Evolutionary conservation across 2,113 vertebrate species (phyloP), one percentile per base, ranked within the genome.

Genomic region (Zonotrichia leucophrys): DNA sequence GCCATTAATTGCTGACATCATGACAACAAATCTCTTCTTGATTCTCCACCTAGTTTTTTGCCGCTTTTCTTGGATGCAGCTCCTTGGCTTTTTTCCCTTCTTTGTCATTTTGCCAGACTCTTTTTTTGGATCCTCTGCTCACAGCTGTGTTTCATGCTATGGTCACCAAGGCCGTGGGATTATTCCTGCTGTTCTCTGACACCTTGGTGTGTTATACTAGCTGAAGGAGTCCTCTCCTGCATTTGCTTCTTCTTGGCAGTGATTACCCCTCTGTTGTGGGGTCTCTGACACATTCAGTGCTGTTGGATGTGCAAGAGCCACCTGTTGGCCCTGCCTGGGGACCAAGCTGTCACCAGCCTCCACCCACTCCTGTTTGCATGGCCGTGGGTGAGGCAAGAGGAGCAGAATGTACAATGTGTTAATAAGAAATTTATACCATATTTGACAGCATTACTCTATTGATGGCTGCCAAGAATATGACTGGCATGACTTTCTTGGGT

Each of bases 401-500:
- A 95, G 60, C 52, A 83, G 90, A 90, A 93, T 12, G 27, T 64
- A 69, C 59, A 59, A 31, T 17, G 78, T 69, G 52, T 83, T 89
- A 92, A 88, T 59, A 91, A 49, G 62, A 89, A 95, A 64, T 90
- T 92, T 89, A 75, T 92, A 80, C 78, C 47, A 16, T 81, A 90
- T 80, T 92, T 95, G 88, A 93, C 83, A 96, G 83, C 84, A 69
- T 90, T 92, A 68, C 39, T 31, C 35, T 67, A n/a, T 76, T 70
- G 83, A 68, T 67, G 37, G 10, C 23, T 97, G 91, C 96, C 96
- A 97, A 94, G 90, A 97, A 97, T 92, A 81, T 92, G 96, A 92
- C 88, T 95, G 89, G 91, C 83, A 91, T 69, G 4, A 73, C 87
- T 95, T 95, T 82, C 75, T 56, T 73, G 66, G 83, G 88, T 87